phyloP scores from a whole-genome alignment of 2,888 invertebrate species.

The Erebia epiphron region DNA sequence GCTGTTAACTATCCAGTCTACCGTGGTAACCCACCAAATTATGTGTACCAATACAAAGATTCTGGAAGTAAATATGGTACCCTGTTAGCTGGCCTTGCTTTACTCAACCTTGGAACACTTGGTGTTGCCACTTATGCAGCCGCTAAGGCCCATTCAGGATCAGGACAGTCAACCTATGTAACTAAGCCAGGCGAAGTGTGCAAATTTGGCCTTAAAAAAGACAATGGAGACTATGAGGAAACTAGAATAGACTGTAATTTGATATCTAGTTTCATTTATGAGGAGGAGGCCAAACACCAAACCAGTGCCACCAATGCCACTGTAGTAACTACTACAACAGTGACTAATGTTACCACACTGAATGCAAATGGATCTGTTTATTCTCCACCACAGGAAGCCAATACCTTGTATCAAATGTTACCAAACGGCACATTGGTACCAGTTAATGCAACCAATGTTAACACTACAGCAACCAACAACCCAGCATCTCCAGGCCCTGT shows the following conservation, averaged over 20 bases:
- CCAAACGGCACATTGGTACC: slow-evolving; percentile 68
- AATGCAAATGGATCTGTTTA: slow-evolving; percentile 50
- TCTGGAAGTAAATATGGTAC: slow-evolving; percentile 75
- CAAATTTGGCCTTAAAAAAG: slow-evolving; percentile 69
- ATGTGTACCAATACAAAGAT: slow-evolving; percentile 70
- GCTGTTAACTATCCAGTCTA: slow-evolving; percentile 66
- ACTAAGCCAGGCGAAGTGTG: slow-evolving; percentile 67
- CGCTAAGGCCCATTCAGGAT: slow-evolving; percentile 42
- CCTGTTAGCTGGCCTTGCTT: slow-evolving; percentile 65
- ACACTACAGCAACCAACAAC: slow-evolving; percentile 47
- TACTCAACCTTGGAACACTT: slow-evolving; percentile 70
- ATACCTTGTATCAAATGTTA: slow-evolving; percentile 55
- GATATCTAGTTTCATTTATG: slow-evolving; percentile 68
- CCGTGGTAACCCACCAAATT: slow-evolving; percentile 64
- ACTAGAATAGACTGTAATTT: slow-evolving; percentile 71
- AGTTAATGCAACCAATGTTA: slow-evolving; percentile 49
- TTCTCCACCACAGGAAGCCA: slow-evolving; percentile 38
- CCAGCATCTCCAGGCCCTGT: slow-evolving; percentile 44
- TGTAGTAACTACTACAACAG: slow-evolving; percentile 58
- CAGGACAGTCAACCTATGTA: slow-evolving; percentile 51
- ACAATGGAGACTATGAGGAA: slow-evolving; percentile 72
- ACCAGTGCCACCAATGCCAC: slow-evolving; percentile 48
- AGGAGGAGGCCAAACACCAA: slow-evolving; percentile 51
- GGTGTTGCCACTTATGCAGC: slow-evolving; percentile 57
- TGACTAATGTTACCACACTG: slow-evolving; percentile 65